These are phyloP conservation scores for Stomatorhinus ivindoensis DNA, from an alignment of 2,113 vertebrate species.

Conservation along the genomic window DNA sequence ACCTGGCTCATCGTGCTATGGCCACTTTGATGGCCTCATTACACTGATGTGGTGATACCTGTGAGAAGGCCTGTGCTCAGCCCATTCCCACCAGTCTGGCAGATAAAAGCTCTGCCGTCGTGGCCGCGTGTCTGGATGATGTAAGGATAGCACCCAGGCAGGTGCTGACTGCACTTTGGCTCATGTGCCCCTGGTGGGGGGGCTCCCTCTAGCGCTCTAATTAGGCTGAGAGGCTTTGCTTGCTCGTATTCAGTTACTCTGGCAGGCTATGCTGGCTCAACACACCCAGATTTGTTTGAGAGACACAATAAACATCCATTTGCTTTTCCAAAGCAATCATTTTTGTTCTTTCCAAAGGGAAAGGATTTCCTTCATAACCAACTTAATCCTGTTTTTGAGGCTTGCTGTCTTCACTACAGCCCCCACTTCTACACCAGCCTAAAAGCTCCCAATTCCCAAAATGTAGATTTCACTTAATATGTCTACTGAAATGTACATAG, in stretches of 20 bases:
- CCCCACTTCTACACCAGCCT: not conserved
- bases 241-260: slow-evolving; percentile 4
- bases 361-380: not conserved
- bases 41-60: not conserved
- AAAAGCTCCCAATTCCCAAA: not conserved
- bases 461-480: not conserved
- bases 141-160: not conserved
- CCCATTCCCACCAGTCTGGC: not conserved
- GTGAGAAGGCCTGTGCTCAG: slow-evolving; percentile 1
- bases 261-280: not conserved
- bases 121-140: not conserved
- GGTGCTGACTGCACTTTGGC: slow-evolving; percentile 1
- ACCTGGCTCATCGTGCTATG: not conserved
- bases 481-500: not conserved
- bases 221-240: not conserved
- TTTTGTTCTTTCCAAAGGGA: not conserved
- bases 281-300: not conserved
- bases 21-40: not conserved
- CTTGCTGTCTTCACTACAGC: not conserved
- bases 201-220: not conserved
- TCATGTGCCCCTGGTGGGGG: not conserved
- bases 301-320: slow-evolving; percentile 5
- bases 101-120: not conserved
- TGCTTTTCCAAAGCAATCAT: slow-evolving; percentile 1
- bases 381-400: slow-evolving; percentile 5